Evolutionary conservation across 2,113 vertebrate species (phyloP), one percentile per base, ranked within the genome.

Genomic region (Heterocephalus glaber): DNA sequence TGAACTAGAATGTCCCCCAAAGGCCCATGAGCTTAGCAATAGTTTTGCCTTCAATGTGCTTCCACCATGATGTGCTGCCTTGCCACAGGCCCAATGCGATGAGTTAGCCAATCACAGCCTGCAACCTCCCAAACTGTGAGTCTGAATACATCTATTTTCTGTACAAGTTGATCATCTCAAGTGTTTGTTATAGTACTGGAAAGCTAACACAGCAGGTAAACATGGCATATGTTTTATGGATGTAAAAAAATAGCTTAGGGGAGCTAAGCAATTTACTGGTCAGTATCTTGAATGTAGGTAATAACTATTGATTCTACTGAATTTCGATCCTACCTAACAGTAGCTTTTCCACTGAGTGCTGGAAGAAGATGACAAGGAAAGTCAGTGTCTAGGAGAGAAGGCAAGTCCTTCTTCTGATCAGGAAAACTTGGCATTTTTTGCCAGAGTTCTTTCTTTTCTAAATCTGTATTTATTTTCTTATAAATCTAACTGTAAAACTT

Each of bases 251-350:
- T 80, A 56, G 41, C 30, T 74, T 30, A 60, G 58, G 66, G 52
- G 76, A 41, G 16, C 26, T 44, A 38, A 41, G 72, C 3, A 14
- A 61, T 60, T 47, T 60, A 22, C 58, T 16, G 28, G 11, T 83
- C 70, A 68, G 35, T 2, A 44, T 77, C 60, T 82, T 20, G 33
- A 5, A 41, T 6, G 30, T 3, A 74, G 44, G 63, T 12, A 12
- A 6, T 11, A 44, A 41, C 7, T 5, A 0, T 0, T 19, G 35
- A 41, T 60, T 74, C 66, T 5, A 9, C 14, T 5, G 44, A 60
- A 28, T 6, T 47, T 4, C 49, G 49, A 17, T 3, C 13, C 61
- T 24, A 9, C 20, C 41, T 35, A 33, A 24, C 0, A 1, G 41
- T 12, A 26, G 66, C 44, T 28, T 52, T 60, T 81, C 80, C 19